phyloP scores from a whole-genome alignment of 2,113 vertebrate genomes.

The Colaptes auratus region DNA sequence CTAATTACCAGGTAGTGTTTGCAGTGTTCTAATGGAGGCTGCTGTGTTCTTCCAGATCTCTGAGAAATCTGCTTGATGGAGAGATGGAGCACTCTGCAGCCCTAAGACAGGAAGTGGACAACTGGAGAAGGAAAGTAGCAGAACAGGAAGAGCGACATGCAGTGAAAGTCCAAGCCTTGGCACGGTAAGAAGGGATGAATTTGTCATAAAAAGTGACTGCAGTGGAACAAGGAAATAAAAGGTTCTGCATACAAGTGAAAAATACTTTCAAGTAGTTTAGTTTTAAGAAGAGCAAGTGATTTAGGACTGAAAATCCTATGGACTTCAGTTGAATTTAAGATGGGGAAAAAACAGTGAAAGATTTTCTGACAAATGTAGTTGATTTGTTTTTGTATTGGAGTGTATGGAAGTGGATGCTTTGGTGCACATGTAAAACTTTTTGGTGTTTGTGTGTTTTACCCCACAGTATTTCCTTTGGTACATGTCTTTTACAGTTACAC shows the following conservation, averaged over 20 bases:
- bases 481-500: not conserved
- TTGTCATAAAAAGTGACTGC: not conserved
- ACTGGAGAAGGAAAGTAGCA: slow-evolving; percentile 83
- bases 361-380: not conserved
- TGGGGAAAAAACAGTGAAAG: not conserved
- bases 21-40: not conserved
- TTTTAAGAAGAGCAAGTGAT: not conserved
- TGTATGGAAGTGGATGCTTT: not conserved
- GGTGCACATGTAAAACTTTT: not conserved
- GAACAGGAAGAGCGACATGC: slow-evolving; percentile 92
- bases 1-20: not conserved
- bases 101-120: slow-evolving; percentile 89
- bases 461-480: not conserved
- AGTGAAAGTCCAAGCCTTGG: slow-evolving; percentile 89
- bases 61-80: slow-evolving; percentile 90
- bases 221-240: not conserved
- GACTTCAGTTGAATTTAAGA: not conserved
- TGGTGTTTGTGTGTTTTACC: not conserved
- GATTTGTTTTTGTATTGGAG: not conserved
- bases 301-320: not conserved
- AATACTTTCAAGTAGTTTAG: not conserved
- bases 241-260: not conserved
- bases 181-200: slow-evolving; percentile 77
- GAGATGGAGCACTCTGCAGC: slow-evolving; percentile 97
- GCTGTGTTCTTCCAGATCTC: slow-evolving; percentile 81